Percentiles rank a stretch among this genome's conserved stretches.
Conservation (phyloP, 2,888 invertebrate species). For the Zygaena filipendulae region DNA sequence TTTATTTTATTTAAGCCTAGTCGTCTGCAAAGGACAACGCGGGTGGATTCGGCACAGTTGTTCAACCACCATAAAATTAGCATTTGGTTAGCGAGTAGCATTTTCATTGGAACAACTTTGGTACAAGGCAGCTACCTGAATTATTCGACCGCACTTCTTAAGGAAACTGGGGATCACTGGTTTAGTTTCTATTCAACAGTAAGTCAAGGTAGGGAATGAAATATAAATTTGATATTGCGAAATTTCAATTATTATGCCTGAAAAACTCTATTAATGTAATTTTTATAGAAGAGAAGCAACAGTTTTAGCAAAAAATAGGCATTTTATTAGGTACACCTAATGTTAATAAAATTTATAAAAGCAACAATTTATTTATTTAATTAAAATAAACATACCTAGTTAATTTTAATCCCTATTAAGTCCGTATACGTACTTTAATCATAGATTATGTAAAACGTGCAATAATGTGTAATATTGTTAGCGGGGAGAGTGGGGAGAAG, state of each 20-base stretch:
- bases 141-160: conserved; percentile 53
- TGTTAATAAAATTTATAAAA: no score
- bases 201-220: no score
- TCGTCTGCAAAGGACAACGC: conserved; percentile 55
- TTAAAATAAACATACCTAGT: no score
- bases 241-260: no score
- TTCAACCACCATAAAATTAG: conserved; percentile 70
- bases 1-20: conserved; percentile 60
- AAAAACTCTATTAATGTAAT: no score
- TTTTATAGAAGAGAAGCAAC: no score
- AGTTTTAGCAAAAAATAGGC: no score
- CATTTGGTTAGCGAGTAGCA: conserved; percentile 61
- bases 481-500: conserved; percentile 18
- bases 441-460: conserved; percentile 4
- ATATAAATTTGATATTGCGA: no score
- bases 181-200: conserved; percentile 22
- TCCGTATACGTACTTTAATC: no score
- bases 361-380: no score
- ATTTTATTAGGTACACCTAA: no score
- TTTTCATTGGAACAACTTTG: conserved; percentile 53
- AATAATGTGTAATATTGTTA: conserved; percentile 16
- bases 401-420: no score
- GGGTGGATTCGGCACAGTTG: conserved; percentile 60
- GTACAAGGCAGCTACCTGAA: conserved; percentile 53
- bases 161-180: conserved; percentile 33